Conservation (phyloP, 2,797 vertebrate species). For the Trachurus trachurus region DNA sequence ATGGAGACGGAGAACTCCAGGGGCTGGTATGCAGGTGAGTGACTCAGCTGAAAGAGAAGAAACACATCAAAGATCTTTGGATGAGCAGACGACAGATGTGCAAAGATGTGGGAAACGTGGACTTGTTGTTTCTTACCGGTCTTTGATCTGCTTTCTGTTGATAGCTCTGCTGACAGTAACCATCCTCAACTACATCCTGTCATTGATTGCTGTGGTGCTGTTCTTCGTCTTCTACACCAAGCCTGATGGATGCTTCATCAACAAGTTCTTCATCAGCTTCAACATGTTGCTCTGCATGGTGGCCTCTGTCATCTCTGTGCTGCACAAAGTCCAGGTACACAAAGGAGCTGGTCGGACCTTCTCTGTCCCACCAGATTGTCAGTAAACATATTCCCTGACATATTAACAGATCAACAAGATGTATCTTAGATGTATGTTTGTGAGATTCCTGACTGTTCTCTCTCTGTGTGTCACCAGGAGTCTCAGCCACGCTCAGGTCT, state of each 20-base stretch:
- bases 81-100: background rate
- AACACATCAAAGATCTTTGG: background rate
- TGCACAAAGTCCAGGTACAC: conserved; percentile 93
- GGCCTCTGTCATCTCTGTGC: conserved; percentile 89
- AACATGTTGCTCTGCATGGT: conserved; percentile 89
- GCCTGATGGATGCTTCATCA: conserved; percentile 88
- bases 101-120: background rate
- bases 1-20: conserved; percentile 90
- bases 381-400: too few species aligned
- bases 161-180: conserved; percentile 89
- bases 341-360: background rate
- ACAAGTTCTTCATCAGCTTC: conserved; percentile 94
- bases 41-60: background rate
- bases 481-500: conserved; percentile 91
- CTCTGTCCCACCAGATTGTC: too few species aligned
- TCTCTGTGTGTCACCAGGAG: conserved; percentile 83
- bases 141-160: conserved; percentile 21
- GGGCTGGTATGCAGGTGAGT: conserved; percentile 93
- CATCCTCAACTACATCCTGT: conserved; percentile 86
- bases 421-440: background rate
- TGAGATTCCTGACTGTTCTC: background rate
- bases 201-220: conserved; percentile 79
- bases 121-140: background rate
- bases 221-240: conserved; percentile 90
- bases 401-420: too few species aligned